These are phyloP conservation scores for Trachymyrmex septentrionalis DNA, from an alignment of 1,140 invertebrate species.

Conservation along the genomic window DNA sequence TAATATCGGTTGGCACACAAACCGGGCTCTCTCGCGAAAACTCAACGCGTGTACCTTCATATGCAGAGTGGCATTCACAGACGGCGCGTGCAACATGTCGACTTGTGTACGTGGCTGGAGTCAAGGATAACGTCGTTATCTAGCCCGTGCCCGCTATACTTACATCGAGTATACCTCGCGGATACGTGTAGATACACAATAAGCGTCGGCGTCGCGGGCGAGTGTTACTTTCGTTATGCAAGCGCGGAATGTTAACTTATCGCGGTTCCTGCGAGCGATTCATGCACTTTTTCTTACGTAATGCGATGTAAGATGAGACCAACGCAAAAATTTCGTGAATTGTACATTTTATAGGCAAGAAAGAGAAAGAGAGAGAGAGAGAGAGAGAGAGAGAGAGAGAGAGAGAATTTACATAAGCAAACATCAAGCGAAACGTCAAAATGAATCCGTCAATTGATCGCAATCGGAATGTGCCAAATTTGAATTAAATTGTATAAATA, in stretches of 20 bases:
- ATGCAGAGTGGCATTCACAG: conserved; percentile 59
- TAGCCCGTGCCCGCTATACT: conserved; percentile 73
- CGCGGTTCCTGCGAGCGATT: conserved; percentile 55
- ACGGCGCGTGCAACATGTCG: conserved; percentile 54
- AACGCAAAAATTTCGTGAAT: conserved; percentile 38
- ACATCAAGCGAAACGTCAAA: background rate
- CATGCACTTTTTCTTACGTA: conserved; percentile 63
- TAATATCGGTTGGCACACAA: background rate
- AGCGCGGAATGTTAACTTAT: conserved; percentile 73
- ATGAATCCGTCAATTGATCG: conserved; percentile 9
- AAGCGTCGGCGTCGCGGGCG: conserved; percentile 29
- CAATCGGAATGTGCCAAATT: background rate
- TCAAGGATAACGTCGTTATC: conserved; percentile 80
- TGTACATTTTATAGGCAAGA: conserved; percentile 24
- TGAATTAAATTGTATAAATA: background rate
- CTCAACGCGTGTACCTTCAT: conserved; percentile 19
- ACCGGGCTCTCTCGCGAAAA: conserved; percentile 46
- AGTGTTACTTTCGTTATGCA: conserved; percentile 76
- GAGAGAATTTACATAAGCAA: conserved; percentile 25
- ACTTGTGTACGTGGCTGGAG: conserved; percentile 64
- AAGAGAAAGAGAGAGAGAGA: background rate
- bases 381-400: background rate
- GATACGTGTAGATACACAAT: conserved; percentile 37
- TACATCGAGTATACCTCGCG: conserved; percentile 50
- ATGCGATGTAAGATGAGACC: conserved; percentile 41